A percentile compares a stretch with the other conserved stretches of the same genome.
Conservation (phyloP, 1,140 invertebrate species). For the Drosophila bipectinata region DNA sequence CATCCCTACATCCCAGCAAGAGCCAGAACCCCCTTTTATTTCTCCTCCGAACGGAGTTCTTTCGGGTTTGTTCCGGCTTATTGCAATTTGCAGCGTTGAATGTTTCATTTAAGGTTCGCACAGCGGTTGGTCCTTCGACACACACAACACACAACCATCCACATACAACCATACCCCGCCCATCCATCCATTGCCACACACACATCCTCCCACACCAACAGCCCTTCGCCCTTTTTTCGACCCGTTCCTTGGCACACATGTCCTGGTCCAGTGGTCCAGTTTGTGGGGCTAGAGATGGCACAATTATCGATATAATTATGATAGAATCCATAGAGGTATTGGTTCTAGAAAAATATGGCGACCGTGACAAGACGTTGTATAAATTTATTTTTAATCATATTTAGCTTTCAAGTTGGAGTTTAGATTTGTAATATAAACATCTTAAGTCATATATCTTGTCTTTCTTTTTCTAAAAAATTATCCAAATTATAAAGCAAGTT, state of each 20-base stretch:
- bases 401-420: too few relatives aligned
- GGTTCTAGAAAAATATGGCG: too few relatives aligned
- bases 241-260: neutral
- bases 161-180: too few relatives aligned
- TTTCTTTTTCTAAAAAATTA: too few relatives aligned
- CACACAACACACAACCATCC: neutral
- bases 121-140: slow-evolving; percentile 7
- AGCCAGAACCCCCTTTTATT: neutral
- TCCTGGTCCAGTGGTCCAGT: slow-evolving; percentile 4
- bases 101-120: slow-evolving; percentile 20
- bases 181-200: neutral
- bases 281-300: neutral
- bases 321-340: too few relatives aligned
- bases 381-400: neutral
- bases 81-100: slow-evolving; percentile 25
- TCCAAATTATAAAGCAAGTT: too few relatives aligned
- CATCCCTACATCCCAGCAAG: neutral
- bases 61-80: slow-evolving; percentile 15
- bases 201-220: neutral
- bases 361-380: too few relatives aligned
- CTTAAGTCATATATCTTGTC: too few relatives aligned
- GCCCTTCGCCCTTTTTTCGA: neutral
- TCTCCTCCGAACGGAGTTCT: neutral
- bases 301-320: slow-evolving; percentile 1
- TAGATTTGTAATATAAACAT: too few relatives aligned